These are phyloP conservation scores for Anas platyrhynchos DNA, from an alignment of 2,113 vertebrate genomes.

Conservation along the genomic window DNA sequence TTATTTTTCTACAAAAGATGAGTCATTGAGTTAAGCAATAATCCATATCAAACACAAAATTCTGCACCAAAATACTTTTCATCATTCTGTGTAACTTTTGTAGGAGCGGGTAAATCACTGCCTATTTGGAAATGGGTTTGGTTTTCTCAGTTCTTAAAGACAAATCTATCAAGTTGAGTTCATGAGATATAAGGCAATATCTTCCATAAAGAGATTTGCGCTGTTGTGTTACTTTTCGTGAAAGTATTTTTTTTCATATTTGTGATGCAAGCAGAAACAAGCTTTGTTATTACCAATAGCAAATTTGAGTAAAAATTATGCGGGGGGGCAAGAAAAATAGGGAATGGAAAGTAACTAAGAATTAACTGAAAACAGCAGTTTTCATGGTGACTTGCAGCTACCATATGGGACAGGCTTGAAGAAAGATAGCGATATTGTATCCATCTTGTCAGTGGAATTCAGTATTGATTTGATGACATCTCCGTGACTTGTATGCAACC, in stretches of 20 bases:
- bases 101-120: not conserved
- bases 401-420: not conserved
- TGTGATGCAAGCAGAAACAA: not conserved
- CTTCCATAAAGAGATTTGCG: not conserved
- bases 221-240: rapidly evolving
- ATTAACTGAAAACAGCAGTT: not conserved
- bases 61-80: not conserved
- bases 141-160: not conserved
- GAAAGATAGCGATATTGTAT: not conserved
- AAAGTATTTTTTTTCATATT: not conserved
- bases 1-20: not conserved
- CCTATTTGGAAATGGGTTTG: not conserved
- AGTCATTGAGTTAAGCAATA: not conserved
- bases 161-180: not conserved
- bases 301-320: not conserved
- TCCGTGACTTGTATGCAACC: rapidly evolving
- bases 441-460: not conserved
- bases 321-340: rapidly evolving
- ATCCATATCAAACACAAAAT: not conserved
- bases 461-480: not conserved
- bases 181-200: not conserved
- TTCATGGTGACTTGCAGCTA: not conserved
- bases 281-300: not conserved
- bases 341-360: not conserved
- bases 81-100: not conserved